Base-by-base conservation (phyloP, 2,888 invertebrate genomes). In the Nomada ruficornis region DNA sequence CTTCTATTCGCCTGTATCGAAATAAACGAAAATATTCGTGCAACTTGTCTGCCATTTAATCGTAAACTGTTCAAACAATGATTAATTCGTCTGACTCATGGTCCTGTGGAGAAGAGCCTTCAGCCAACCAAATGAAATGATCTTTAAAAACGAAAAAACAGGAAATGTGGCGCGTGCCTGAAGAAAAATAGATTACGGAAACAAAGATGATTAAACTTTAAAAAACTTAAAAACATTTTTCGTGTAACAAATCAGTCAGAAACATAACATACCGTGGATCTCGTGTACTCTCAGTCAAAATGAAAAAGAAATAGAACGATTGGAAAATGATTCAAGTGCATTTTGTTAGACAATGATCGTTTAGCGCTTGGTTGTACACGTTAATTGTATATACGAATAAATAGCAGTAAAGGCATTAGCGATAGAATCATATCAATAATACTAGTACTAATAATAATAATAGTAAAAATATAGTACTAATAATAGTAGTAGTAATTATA, bases 341-440 rank as follows among this genome's bases (percentile, higher is more conserved):
- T 59, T 70, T 70, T 29, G 47, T 76, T 42, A 70, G 10, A 54
- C 54, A 47, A 36, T 26, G 29, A 82, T 72, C 20, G 47, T 63
- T 63, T 36, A 82, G 47, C 71, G 82, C 57, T 47, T 13, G 26
- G 36, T 59, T 18, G 60, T 54, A 73, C 55, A 60, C 69, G 64
- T 26, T 57, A 57, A 62, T 23, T 50, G n/a, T 44, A 44, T 64
- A 47, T 65, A 42, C 42, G 52, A 55, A 71, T 83, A 68, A 71
- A 73, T 57, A 77, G 72, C 62, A n/a, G 73, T 80, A 74, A 74
- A 69, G 59, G 62, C 60, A 52, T 69, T 73, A 80, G 70, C 36
- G 26, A 74, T 76, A 57, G n/a, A 84, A 73, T 83, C 59, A 47
- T 79, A 73, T 72, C 72, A 72, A 72, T 84, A 83, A 71, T 71